Evolutionary conservation across 1,140 invertebrate genomes (phyloP).

Genomic region (Saxidomus purpurata): DNA sequence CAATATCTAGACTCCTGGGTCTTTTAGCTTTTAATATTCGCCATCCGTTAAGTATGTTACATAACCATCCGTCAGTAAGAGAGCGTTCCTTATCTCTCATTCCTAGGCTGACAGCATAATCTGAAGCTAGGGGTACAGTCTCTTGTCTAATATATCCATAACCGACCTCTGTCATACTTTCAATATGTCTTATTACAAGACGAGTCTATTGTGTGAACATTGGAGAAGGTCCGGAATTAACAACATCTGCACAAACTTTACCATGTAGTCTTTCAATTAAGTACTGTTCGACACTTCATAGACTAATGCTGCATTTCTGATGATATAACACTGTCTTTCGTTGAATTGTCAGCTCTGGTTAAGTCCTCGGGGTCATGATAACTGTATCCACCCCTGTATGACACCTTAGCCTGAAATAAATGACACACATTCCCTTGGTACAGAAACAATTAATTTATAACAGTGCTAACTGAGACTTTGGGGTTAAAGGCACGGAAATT

Average conservation of each 20-base stretch:
- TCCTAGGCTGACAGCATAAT: neutral
- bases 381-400: too few species aligned
- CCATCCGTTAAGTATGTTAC: slow-evolving; percentile 45
- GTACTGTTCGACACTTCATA: neutral
- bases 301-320: neutral
- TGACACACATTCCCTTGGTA: neutral
- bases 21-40: slow-evolving; percentile 25
- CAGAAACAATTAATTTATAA: too few species aligned
- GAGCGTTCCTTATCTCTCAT: slow-evolving; percentile 52
- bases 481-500: too few species aligned
- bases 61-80: slow-evolving; percentile 44
- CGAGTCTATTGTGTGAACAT: too few species aligned
- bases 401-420: neutral
- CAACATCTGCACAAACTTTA: too few species aligned
- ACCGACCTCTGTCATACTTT: too few species aligned
- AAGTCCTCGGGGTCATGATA: neutral
- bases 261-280: too few species aligned
- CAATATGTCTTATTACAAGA: too few species aligned
- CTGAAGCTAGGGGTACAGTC: too few species aligned
- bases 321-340: neutral
- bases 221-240: too few species aligned
- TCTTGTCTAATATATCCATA: too few species aligned
- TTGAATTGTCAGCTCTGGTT: neutral
- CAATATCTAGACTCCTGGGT: slow-evolving; percentile 28
- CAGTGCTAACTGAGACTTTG: too few species aligned